These are phyloP conservation scores for Pseudomyrmex sp. DNA, from an alignment of 1,140 invertebrate genomes.

Conservation along the genomic window DNA sequence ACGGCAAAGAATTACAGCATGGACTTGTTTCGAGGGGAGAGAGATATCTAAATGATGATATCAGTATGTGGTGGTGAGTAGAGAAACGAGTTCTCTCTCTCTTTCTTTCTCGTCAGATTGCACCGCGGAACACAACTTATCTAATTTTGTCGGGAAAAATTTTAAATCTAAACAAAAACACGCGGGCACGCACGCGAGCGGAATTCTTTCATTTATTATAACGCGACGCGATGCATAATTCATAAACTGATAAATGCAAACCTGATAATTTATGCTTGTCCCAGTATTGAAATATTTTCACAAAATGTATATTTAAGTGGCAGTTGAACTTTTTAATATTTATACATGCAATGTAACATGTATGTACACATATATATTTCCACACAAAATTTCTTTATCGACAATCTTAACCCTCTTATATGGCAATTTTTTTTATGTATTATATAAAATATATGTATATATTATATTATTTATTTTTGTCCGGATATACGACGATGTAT, in stretches of 20 bases:
- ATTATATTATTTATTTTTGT: too few species aligned
- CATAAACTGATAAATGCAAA: background rate
- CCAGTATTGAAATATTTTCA: background rate
- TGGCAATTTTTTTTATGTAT: too few species aligned
- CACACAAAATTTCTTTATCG: too few species aligned
- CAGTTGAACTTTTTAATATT: background rate
- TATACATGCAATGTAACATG: too few species aligned
- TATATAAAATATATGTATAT: too few species aligned
- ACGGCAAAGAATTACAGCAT: constrained; percentile 40
- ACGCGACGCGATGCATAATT: constrained; percentile 18
- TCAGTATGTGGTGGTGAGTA: background rate
- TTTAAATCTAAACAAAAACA: too few species aligned
- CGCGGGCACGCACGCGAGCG: background rate
- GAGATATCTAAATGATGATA: constrained; percentile 44
- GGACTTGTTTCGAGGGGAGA: constrained; percentile 34
- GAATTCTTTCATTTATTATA: constrained; percentile 11
- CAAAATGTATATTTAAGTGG: background rate
- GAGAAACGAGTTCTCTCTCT: constrained; percentile 51
- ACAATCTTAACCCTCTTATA: too few species aligned
- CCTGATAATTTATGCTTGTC: constrained; percentile 13
- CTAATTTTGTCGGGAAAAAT: too few species aligned
- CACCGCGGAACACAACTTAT: too few species aligned
- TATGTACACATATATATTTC: too few species aligned
- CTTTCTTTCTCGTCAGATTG: background rate
- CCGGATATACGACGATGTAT: too few species aligned